Evolutionary conservation across 2,113 vertebrate species (phyloP).

Genomic region (Thinocorus orbignyianus): DNA sequence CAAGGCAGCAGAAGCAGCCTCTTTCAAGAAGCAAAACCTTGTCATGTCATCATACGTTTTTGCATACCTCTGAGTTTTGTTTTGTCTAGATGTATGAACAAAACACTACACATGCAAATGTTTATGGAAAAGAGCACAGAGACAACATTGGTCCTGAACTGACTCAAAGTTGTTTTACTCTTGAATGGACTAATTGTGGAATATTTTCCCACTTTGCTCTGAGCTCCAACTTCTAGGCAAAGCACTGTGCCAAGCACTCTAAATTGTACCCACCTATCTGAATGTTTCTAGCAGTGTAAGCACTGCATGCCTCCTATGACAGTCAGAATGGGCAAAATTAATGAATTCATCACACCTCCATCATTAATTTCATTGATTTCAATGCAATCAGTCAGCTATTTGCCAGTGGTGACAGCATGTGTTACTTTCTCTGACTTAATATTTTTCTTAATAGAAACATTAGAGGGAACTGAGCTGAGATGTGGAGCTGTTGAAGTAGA

Average conservation of each 20-base stretch:
- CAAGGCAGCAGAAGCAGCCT: not conserved
- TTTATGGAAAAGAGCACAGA: not conserved
- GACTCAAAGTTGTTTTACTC: not conserved
- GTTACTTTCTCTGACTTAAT: not conserved
- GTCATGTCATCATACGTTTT: not conserved
- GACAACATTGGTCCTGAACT: not conserved
- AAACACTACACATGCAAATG: not conserved
- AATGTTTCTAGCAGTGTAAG: not conserved
- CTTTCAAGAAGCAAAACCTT: not conserved
- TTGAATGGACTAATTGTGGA: not conserved
- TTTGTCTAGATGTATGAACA: not conserved
- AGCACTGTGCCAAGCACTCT: not conserved
- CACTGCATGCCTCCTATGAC: not conserved
- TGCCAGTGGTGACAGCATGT: not conserved
- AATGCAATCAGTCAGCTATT: not conserved
- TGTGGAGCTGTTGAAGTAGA: not conserved
- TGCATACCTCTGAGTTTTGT: not conserved
- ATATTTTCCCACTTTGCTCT: not conserved
- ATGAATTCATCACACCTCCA: not conserved
- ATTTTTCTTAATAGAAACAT: not conserved
- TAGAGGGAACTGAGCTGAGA: not conserved
- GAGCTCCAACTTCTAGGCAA: not conserved
- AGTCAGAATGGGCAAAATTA: not conserved
- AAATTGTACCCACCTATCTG: not conserved
- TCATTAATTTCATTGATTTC: conserved; percentile 9